Evolutionary conservation across 2,888 invertebrate genomes (phyloP).

Genomic region (Corbicula japonica): DNA sequence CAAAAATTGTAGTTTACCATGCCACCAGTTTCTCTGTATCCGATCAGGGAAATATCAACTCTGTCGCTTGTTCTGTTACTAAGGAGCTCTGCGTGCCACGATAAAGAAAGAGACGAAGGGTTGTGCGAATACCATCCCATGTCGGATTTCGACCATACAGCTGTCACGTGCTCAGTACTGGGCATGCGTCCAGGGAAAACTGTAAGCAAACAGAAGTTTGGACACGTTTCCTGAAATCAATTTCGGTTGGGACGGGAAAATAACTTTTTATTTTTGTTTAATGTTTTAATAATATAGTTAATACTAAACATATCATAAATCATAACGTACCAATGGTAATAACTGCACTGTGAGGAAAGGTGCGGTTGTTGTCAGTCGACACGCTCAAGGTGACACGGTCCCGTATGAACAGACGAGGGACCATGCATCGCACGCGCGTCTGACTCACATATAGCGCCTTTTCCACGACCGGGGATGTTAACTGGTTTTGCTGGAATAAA

Average conservation of each 20-base stretch:
- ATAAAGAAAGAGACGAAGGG: constrained; percentile 59
- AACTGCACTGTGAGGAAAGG: constrained; percentile 95
- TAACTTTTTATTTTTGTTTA: no score
- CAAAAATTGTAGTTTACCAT: constrained; percentile 47
- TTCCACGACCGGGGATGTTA: constrained; percentile 1
- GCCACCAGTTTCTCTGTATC: constrained; percentile 75
- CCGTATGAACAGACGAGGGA: constrained; percentile 94
- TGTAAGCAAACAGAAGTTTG: no score
- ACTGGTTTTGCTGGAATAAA: constrained; percentile 19
- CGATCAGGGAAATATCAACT: constrained; percentile 77
- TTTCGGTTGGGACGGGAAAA: no score
- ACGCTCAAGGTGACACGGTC: constrained; percentile 96
- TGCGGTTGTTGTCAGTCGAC: constrained; percentile 92
- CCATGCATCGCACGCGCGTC: constrained; percentile 92
- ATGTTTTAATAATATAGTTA: no score
- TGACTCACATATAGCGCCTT: constrained; percentile 64
- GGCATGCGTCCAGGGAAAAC: constrained; percentile 66
- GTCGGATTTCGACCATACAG: constrained; percentile 23
- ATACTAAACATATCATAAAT: constrained; percentile 6
- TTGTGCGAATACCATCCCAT: constrained; percentile 51
- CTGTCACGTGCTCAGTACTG: constrained; percentile 22
- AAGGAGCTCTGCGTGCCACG: constrained; percentile 67
- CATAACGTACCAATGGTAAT: constrained; percentile 94
- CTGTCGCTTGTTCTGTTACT: constrained; percentile 52
- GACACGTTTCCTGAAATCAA: no score